Evolutionary conservation across 2,113 vertebrate species (phyloP).

Genomic region (Ploceus nigricollis): DNA sequence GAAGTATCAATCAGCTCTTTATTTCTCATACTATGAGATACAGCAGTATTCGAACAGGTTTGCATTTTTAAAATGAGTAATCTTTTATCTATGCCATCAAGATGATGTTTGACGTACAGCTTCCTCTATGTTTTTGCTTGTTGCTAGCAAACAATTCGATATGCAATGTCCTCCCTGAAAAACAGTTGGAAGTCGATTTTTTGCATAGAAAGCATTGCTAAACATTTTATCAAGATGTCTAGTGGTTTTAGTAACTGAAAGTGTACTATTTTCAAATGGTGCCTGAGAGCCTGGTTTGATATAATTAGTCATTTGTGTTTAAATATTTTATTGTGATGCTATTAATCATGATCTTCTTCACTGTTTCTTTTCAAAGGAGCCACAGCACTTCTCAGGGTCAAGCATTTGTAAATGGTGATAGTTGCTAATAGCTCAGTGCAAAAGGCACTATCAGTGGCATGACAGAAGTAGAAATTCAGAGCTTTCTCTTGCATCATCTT

Average conservation of each 20-base stretch:
- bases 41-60: not conserved
- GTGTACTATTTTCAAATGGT: slow-evolving; percentile 3
- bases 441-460: not conserved
- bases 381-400: not conserved
- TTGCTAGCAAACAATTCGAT: not conserved
- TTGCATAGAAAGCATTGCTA: not conserved
- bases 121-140: not conserved
- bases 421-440: not conserved
- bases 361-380: not conserved
- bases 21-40: not conserved
- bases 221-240: not conserved
- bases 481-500: not conserved
- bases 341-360: not conserved
- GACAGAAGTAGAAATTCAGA: not conserved
- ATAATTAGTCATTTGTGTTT: not conserved
- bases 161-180: not conserved
- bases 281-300: not conserved
- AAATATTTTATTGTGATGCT: slow-evolving; percentile 32
- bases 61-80: not conserved
- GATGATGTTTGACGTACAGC: not conserved
- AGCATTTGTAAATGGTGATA: not conserved
- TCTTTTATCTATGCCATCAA: not conserved
- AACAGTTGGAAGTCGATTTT: not conserved
- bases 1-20: not conserved
- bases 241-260: not conserved